Base-by-base conservation (phyloP, 2,888 invertebrate species). In the Oscheius myriophilus region DNA sequence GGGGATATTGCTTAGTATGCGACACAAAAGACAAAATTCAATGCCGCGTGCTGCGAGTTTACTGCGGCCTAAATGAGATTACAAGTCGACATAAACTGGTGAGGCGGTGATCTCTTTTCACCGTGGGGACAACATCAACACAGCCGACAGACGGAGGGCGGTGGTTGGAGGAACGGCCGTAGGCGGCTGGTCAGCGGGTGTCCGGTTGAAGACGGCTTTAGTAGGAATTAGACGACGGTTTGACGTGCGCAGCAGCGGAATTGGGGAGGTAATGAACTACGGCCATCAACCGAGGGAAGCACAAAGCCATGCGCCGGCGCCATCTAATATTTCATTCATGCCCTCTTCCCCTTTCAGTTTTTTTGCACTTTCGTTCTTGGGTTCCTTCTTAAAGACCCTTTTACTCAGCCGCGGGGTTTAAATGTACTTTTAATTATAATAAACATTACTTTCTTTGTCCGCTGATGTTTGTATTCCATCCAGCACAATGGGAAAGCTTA, bases 171-270 rank as follows among this genome's bases (percentile, higher is more conserved):
- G 33, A 33, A 33, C 33, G 33, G 33, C 33, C 33, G 33, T 33
- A 33, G 33, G 33, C 33, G 33, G 33, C 33, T 33, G 33, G 33
- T 33, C 33, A 33, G 33, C 18, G 59, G 21, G n/a, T n/a, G 61
- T 49, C 61, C 33, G 46, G 18, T 49, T 18, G 46, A 25, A 7
- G 49, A 46, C 11, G 61, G 61, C 61, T 61, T 61, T 61, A 61
- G 61, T 49, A 49, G 61, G 61, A 61, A 61, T 61, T 61, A 61
- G 61, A n/a, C 49, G 61, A 61, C 61, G 61, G 49, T 61, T 61
- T 61, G 61, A 61, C 46, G 61, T 18, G 25, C 49, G 61, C 39
- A 33, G 23, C 46, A 61, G 61, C 26, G 49, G 61, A 61, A 61
- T 25, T 45, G 61, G 26, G 49, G 49, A 61, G 61, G 61, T 61